Evolutionary conservation across 2,113 vertebrate species (phyloP), one percentile per base, ranked within the genome.

Genomic region (Ammodytes dubius): DNA sequence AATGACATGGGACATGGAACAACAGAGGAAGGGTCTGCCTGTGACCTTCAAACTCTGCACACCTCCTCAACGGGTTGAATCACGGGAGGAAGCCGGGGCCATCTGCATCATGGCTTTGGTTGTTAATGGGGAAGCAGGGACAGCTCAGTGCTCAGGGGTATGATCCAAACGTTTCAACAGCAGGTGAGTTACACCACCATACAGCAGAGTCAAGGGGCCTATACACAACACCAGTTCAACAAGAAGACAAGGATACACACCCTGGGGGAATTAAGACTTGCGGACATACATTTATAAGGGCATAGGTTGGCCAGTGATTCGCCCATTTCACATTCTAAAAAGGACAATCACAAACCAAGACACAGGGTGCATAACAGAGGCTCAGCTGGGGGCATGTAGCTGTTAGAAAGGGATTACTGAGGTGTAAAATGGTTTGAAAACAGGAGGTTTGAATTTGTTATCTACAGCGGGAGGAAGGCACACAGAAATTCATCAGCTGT

Each of bases 321-420:
- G 72, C 81, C 74, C 84, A 86, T 76, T 79, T 85, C 83, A 82
- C 84, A 88, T 72, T 74, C 64, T 71, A 53, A 65, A 76, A 85
- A 85, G 81, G 77, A 85, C 84, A 74, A 88, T 83, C 77, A 77
- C 71, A 80, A 75, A 68, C 87, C 83, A 80, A 69, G 83, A 82
- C 81, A 67, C 63, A 39, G 77, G 78, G 79, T 84, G 74, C 77
- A 85, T 27, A 93, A 92, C 83, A 73, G 85, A 67, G 87, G 86
- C 88, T 91, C 93, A 92, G 93, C 92, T 93, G 91, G 75, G 27
- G 89, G 77, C 85, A 82, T 78, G 84, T 49, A 76, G 87, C 79
- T 90, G 85, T 76, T 80, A 76, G 78, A 70, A 61, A 58, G 78
- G 71, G 81, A 82, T 89, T 89, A 92, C 83, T 85, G 91, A 86